Percentiles rank a stretch among this genome's conserved stretches.
These are phyloP conservation scores for Rhinogobius similis DNA, from an alignment of 2,113 vertebrate genomes.

Conservation along the genomic window DNA sequence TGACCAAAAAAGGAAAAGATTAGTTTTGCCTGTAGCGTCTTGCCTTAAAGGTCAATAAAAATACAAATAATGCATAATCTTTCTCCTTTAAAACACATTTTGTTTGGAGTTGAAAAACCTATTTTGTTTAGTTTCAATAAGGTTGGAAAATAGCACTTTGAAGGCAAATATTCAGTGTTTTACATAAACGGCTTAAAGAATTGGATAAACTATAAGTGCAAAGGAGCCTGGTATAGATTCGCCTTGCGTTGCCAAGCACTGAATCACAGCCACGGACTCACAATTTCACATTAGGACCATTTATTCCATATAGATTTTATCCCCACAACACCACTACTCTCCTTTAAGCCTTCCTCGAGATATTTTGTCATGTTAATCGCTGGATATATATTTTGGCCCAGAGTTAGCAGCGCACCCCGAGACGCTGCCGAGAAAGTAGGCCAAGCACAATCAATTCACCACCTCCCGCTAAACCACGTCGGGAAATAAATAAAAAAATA, in stretches of 20 bases:
- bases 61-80: no score
- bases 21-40: no score
- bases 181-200: background rate
- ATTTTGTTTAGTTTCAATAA: no score
- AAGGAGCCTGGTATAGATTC: background rate
- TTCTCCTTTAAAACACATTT: no score
- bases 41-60: no score
- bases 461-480: constrained; percentile 30
- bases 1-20: no score
- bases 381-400: background rate
- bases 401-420: constrained; percentile 19
- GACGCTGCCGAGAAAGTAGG: constrained; percentile 47
- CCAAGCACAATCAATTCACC: constrained; percentile 27
- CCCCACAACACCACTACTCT: background rate
- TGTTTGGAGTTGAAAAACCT: no score
- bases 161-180: background rate
- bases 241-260: background rate
- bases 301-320: background rate
- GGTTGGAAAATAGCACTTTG: no score
- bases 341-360: background rate
- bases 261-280: background rate
- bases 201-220: background rate
- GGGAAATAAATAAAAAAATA: constrained; percentile 19
- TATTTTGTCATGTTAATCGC: constrained; percentile 6
- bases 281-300: background rate